A percentile compares a stretch with the other conserved stretches of the same genome.
Conservation (phyloP, 2,888 invertebrate species). For the Parnassius apollo region DNA sequence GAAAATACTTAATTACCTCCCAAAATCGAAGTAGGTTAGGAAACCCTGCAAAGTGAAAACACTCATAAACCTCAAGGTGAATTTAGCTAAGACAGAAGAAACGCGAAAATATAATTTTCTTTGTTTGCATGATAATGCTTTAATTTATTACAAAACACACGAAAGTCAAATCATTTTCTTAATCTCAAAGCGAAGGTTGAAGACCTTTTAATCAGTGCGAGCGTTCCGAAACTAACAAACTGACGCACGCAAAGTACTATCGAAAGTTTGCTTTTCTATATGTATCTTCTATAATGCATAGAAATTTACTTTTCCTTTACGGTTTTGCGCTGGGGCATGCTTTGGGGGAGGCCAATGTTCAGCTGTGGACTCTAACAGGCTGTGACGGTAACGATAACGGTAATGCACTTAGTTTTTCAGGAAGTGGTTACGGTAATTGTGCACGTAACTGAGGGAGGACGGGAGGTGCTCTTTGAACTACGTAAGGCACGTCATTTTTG, state of each 20-base stretch:
- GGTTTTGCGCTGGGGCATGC: too few relatives aligned
- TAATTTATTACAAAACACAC: neutral
- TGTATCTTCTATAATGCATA: neutral
- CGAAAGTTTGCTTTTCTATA: neutral
- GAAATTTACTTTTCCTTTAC: too few relatives aligned
- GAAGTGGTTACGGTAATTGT: too few relatives aligned
- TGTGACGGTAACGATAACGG: too few relatives aligned
- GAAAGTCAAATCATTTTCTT: neutral
- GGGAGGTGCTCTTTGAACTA: too few relatives aligned
- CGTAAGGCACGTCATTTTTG: too few relatives aligned
- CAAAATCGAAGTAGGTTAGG: too few relatives aligned
- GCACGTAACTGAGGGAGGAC: too few relatives aligned
- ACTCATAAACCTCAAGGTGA: constrained; percentile 1
- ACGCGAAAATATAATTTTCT: neutral
- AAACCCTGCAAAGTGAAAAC: neutral
- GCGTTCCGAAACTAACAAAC: constrained; percentile 1
- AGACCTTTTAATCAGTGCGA: constrained; percentile 7
- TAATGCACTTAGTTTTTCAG: too few relatives aligned
- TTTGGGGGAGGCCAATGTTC: too few relatives aligned
- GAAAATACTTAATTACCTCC: too few relatives aligned
- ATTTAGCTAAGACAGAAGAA: neutral
- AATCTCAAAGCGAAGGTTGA: constrained; percentile 5
- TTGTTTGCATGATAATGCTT: neutral
- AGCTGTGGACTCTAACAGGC: too few relatives aligned
- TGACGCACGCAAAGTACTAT: constrained; percentile 1